phyloP scores from a whole-genome alignment of 2,888 invertebrate genomes.

The Urechis unicinctus region DNA sequence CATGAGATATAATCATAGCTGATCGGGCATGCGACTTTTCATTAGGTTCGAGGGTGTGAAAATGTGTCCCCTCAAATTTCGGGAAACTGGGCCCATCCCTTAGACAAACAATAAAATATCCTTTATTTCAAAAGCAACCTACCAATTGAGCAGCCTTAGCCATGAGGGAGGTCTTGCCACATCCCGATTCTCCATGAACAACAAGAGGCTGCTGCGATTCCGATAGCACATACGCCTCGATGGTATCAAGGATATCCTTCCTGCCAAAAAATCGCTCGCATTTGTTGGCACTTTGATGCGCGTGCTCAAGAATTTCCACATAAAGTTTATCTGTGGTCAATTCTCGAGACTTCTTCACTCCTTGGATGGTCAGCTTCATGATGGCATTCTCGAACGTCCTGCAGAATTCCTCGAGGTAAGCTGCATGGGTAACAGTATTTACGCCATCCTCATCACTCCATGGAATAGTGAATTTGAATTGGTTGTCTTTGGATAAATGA shows the following conservation, averaged over 20 bases:
- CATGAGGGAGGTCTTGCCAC: conserved; percentile 91
- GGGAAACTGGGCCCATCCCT: too few species aligned
- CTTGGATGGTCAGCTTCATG: neutral
- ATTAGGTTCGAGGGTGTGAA: too few species aligned
- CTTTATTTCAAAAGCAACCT: too few species aligned
- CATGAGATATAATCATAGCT: too few species aligned
- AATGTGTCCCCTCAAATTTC: too few species aligned
- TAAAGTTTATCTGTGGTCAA: neutral
- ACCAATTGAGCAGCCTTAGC: conserved; percentile 84
- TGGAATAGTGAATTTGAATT: neutral
- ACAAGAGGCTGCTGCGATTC: conserved; percentile 78
- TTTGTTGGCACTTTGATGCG: neutral
- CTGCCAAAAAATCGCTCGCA: neutral
- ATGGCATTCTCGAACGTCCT: neutral
- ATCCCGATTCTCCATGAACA: conserved; percentile 90
- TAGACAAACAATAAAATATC: too few species aligned
- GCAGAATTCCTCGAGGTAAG: neutral
- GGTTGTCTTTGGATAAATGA: neutral
- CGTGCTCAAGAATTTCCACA: neutral
- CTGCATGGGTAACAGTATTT: neutral
- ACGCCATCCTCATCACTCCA: conserved; percentile 1
- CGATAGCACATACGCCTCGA: conserved; percentile 48
- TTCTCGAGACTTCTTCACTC: neutral
- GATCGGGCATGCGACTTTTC: too few species aligned
- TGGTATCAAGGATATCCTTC: neutral